These are phyloP conservation scores for Scelioninae gen. 2 DNA, from an alignment of 2,888 invertebrate genomes.

Conservation along the genomic window DNA sequence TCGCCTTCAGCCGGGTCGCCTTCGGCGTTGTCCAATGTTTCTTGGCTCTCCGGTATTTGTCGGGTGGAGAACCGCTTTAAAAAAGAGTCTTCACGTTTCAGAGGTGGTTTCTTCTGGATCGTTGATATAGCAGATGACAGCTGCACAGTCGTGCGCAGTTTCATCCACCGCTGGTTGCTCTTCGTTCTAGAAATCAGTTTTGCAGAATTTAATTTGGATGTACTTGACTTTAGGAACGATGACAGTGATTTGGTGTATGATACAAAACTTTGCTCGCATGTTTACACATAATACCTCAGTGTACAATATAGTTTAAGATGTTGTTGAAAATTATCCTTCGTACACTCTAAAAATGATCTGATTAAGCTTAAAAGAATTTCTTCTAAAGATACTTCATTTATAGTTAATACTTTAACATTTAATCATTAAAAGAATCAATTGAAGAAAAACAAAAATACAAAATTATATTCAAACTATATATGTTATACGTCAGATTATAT, in stretches of 20 bases:
- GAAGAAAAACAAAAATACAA: too few relatives aligned
- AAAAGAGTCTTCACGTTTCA: constrained; percentile 95
- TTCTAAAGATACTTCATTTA: too few relatives aligned
- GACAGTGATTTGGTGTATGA: not conserved
- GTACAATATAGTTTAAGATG: too few relatives aligned
- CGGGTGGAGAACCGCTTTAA: constrained; percentile 95
- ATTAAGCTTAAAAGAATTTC: too few relatives aligned
- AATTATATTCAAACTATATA: too few relatives aligned
- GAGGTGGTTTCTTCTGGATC: constrained; percentile 90
- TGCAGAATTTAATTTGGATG: not conserved
- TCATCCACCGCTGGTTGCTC: constrained; percentile 97
- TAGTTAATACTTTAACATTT: too few relatives aligned
- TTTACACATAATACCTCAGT: too few relatives aligned
- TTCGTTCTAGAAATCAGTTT: constrained; percentile 83
- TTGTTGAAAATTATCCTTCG: too few relatives aligned
- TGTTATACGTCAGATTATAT: too few relatives aligned
- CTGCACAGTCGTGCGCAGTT: constrained; percentile 94
- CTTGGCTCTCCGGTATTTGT: constrained; percentile 91
- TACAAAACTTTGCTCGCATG: not conserved
- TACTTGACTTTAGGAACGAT: not conserved
- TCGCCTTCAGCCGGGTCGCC: constrained; percentile 78
- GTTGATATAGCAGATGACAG: constrained; percentile 88
- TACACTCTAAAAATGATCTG: too few relatives aligned
- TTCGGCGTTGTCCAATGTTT: constrained; percentile 85
- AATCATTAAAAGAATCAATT: too few relatives aligned